Evolutionary conservation across 2,888 invertebrate species (phyloP), one percentile per base, ranked within the genome.

Genomic region (Sericinus montela): DNA sequence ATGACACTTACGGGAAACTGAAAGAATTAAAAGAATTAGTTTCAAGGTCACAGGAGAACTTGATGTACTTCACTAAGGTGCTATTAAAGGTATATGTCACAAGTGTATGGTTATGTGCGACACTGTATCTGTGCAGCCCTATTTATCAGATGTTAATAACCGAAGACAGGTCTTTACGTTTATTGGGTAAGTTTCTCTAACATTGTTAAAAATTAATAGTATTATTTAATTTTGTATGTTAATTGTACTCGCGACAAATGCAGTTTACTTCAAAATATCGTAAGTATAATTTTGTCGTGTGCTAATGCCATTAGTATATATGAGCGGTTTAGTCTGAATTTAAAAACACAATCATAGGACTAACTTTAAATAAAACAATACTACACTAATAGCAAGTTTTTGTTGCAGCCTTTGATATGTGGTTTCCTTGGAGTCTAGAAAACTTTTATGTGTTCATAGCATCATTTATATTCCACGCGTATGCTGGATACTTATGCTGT

Each of bases 371-470:
- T n/a, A n/a, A n/a, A n/a, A n/a, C n/a, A n/a, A n/a, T n/a, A n/a
- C n/a, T n/a, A n/a, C n/a, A 19, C 19, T 19, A 19, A n/a, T n/a
- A 23, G n/a, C 23, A 38, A 23, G 13, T 6, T 25, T 25, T 43
- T 32, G 16, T 81, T 81, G 16, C 64, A 88, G 87, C 80, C 8
- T 88, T 83, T 51, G 78, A 82, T 40, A 86, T 87, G 78, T 86
- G 81, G 84, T 82, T 84, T 54, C 87, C 87, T 1, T 88, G 86
- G 86, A 79, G 76, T 45, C 55, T 85, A 37, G 59, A 80, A 10
- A 65, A 86, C 53, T 69, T 75, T 9, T 55, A 55, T 3, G 67
- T 87, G 0, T 88, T 84, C 50, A 55, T 76, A 3, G 57, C 65
- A 0, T 73, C 81, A 0, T 84, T 83, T 45, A 60, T 74, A 54